Conservation (phyloP, 2,797 vertebrate species). For the Muscicapa comitata region DNA sequence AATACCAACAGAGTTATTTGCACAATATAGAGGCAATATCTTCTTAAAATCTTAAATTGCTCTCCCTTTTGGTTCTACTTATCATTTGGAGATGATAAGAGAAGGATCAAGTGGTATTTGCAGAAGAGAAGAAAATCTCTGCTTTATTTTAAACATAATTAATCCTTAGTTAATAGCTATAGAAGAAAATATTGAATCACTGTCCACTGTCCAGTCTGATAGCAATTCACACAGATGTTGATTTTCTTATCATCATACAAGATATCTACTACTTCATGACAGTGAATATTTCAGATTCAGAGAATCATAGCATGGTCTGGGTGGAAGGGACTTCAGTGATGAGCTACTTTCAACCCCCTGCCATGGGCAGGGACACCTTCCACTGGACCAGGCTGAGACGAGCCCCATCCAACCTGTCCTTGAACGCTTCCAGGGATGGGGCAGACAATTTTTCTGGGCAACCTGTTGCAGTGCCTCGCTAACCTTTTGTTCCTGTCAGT, state of each 20-base stretch:
- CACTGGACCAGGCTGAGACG: background rate
- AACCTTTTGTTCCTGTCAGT: background rate
- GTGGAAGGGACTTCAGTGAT: no score
- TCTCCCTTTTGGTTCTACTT: background rate
- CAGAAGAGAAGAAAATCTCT: background rate
- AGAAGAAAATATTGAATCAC: background rate
- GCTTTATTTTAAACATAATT: background rate
- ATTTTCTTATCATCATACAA: background rate
- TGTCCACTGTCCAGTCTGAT: background rate
- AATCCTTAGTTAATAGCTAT: background rate
- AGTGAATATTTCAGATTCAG: background rate
- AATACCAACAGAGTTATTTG: background rate
- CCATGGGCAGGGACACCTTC: background rate
- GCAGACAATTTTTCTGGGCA: background rate
- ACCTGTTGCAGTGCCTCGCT: no score
- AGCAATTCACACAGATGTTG: background rate
- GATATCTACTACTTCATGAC: background rate
- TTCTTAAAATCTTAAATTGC: background rate
- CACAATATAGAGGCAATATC: background rate
- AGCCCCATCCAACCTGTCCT: background rate
- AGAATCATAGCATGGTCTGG: background rate
- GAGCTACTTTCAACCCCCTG: background rate
- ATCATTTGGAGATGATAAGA: background rate
- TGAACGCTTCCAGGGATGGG: accelerated
- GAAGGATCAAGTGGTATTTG: background rate